Evolutionary conservation across 2,888 invertebrate genomes (phyloP), one percentile per base, ranked within the genome.

Genomic region (Tridacna crocea): DNA sequence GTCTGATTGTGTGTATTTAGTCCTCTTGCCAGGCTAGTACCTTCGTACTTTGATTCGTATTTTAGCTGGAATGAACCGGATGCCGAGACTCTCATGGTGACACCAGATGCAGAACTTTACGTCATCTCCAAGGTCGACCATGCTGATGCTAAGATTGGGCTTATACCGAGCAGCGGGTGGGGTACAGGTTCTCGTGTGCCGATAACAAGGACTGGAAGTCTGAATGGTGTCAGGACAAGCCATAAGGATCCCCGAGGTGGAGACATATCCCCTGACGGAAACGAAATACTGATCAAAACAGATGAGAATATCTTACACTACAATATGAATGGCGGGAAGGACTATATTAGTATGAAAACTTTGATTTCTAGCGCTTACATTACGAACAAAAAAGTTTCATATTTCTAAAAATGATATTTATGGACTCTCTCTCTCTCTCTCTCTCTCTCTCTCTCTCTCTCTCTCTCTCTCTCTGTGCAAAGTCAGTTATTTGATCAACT

Each of bases 51-150:
- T 36, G 8, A 36, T 36, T 55, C 55, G 19, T 13, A 19, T 55
- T 55, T 19, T 10, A 89, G 89, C 22, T 89, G 88, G 89, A 60
- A 66, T 48, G 77, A 87, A 73, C n/a, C 65, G 0, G 87, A 89
- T 51, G 75, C 80, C 27, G 89, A 89, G 61, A 85, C 88, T 0
- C 63, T 89, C 51, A 84, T 89, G 87, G 82, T 88, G 6, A 86
- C 85, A 47, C 85, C 87, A 15, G 22, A 63, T 13, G 87, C 82
- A n/a, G 81, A 87, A 24, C 68, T 87, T 6, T 89, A 83, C 83
- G 72, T 88, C 36, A 79, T 89, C 8, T 85, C 89, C 47, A 87
- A 87, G 61, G 83, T 72, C 0, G 70, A 60, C 15, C 61, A 79
- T 24, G 87, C 83, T n/a, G 79, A 74, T 13, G 80, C 87, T 10